phyloP scores from a whole-genome alignment of 2,113 vertebrate species.

The Bucco capensis region DNA sequence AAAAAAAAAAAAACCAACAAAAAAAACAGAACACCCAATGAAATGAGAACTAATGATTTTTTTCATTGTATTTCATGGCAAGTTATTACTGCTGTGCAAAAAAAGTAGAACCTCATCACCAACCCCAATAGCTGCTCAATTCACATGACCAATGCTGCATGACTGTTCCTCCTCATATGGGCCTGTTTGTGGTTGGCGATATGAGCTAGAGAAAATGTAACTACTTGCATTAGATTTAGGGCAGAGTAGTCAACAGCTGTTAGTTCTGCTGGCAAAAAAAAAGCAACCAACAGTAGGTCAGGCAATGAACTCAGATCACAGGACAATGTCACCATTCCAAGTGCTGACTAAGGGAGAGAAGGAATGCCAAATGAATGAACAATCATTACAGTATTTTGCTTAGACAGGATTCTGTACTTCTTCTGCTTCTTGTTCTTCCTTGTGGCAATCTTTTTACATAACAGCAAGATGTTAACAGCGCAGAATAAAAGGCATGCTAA shows the following conservation, averaged over 20 bases:
- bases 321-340: neutral
- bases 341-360: neutral
- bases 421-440: neutral
- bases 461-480: neutral
- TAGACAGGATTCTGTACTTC: neutral
- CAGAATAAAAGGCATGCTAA: neutral
- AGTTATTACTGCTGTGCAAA: neutral
- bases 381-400: neutral
- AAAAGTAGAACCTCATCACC: neutral
- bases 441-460: neutral
- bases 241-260: neutral
- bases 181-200: neutral
- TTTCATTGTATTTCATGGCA: neutral
- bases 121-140: neutral
- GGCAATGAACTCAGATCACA: neutral
- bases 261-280: slow-evolving; percentile 8
- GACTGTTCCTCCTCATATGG: neutral
- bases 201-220: neutral
- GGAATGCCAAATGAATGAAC: neutral
- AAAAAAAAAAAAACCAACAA: fast-evolving
- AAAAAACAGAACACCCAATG: fast-evolving
- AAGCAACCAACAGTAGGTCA: neutral
- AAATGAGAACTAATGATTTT: neutral
- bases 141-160: neutral
- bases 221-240: neutral